Conservation (phyloP, 2,113 vertebrate species). For the Sapayoa aenigma region DNA sequence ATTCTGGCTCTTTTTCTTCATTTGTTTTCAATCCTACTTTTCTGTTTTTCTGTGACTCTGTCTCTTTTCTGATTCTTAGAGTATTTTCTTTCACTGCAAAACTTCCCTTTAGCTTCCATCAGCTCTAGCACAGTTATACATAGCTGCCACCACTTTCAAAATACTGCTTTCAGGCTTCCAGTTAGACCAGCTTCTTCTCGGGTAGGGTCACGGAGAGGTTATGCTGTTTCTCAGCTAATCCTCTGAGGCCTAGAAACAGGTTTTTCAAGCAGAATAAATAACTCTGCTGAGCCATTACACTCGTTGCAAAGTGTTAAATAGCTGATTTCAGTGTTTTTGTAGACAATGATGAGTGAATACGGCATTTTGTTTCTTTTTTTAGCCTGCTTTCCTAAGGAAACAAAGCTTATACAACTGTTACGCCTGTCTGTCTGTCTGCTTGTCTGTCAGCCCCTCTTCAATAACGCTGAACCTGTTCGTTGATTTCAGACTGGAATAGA, state of each 20-base stretch:
- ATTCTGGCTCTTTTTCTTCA: rapidly evolving
- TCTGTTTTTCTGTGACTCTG: background rate
- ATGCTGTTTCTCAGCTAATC: slow-evolving; percentile 53
- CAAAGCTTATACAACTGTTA: slow-evolving; percentile 61
- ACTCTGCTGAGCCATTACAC: slow-evolving; percentile 45
- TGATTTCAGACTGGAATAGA: background rate
- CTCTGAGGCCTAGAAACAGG: slow-evolving; percentile 67
- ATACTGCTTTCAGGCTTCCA: slow-evolving; percentile 38
- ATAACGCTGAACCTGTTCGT: slow-evolving; percentile 30
- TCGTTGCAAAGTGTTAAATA: slow-evolving; percentile 63
- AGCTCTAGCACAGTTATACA: background rate
- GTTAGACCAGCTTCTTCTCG: slow-evolving; percentile 43
- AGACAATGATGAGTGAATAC: slow-evolving; percentile 52
- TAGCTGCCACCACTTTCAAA: background rate
- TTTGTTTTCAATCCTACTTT: background rate
- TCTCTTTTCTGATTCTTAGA: background rate
- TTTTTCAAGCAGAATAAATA: slow-evolving; percentile 68
- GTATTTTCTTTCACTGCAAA: background rate
- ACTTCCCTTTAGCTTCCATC: background rate
- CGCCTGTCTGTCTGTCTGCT: slow-evolving; percentile 27
- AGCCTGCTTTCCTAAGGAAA: slow-evolving; percentile 57
- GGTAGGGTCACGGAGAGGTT: slow-evolving; percentile 43
- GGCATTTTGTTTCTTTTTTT: slow-evolving; percentile 64
- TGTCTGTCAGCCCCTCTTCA: slow-evolving; percentile 42
- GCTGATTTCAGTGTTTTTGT: slow-evolving; percentile 64